A percentile compares a stretch with the other conserved stretches of the same genome.
These are phyloP conservation scores for Sympetrum striolatum DNA, from an alignment of 2,888 invertebrate species.

Conservation along the genomic window DNA sequence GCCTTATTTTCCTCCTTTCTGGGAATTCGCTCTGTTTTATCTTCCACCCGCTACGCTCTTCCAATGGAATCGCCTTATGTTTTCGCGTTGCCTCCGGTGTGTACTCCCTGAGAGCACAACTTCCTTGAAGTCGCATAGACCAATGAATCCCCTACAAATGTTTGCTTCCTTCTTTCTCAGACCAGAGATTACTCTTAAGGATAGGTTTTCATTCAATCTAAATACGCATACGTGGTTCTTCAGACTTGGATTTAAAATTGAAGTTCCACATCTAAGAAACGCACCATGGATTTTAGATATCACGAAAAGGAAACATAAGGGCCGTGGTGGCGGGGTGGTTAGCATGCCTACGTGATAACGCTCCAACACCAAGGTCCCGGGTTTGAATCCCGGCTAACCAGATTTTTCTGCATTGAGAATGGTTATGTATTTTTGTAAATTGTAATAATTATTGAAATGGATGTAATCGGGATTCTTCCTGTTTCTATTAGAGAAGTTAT, in stretches of 20 bases:
- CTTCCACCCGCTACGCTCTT: background rate
- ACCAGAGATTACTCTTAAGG: background rate
- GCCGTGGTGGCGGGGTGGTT: too few species aligned
- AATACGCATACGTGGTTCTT: background rate
- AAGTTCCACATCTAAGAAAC: background rate
- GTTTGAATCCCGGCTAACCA: too few species aligned
- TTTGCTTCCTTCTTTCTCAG: background rate
- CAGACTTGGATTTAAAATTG: background rate
- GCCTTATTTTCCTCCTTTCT: background rate
- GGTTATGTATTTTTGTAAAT: too few species aligned
- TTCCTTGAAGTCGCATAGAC: background rate
- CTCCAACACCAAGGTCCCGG: too few species aligned
- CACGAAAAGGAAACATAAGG: too few species aligned
- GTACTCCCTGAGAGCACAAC: background rate
- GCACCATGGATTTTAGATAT: too few species aligned
- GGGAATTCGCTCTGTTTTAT: background rate
- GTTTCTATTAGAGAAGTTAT: too few species aligned
- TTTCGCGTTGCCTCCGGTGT: background rate
- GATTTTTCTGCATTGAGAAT: too few species aligned
- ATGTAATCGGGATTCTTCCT: too few species aligned
- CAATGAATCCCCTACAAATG: background rate
- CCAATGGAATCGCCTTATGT: background rate
- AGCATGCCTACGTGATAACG: too few species aligned
- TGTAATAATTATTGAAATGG: too few species aligned
- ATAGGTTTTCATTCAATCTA: background rate